phyloP scores from a whole-genome alignment of 2,888 invertebrate species.

The Aporophyla nigra region DNA sequence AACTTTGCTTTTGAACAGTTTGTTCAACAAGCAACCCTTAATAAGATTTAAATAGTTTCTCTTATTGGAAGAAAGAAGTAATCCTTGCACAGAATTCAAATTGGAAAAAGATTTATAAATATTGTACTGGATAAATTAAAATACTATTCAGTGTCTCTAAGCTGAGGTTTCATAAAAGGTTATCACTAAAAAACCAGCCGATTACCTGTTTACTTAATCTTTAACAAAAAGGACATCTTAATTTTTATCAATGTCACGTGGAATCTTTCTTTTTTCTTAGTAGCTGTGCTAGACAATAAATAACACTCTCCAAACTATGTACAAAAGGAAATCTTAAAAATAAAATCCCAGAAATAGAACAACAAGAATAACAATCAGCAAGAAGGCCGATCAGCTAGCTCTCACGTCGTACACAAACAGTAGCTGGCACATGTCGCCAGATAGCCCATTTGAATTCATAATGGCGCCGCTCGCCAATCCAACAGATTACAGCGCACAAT shows the following conservation, averaged over 20 bases:
- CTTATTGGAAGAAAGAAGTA: constrained; percentile 8
- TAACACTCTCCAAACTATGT: background rate
- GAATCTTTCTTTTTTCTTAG: background rate
- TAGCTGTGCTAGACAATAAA: too few species aligned
- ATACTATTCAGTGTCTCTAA: background rate
- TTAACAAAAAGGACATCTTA: background rate
- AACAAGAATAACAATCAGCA: constrained; percentile 22
- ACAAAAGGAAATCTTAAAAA: background rate
- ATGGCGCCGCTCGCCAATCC: constrained; percentile 56
- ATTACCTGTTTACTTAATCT: too few species aligned
- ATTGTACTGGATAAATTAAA: background rate
- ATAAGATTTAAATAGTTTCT: constrained; percentile 11
- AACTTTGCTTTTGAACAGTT: constrained; percentile 19
- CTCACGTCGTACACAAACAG: constrained; percentile 32
- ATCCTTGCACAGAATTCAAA: constrained; percentile 24
- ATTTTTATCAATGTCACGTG: background rate
- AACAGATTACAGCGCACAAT: constrained; percentile 60
- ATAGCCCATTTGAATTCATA: constrained; percentile 69
- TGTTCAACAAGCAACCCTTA: constrained; percentile 23
- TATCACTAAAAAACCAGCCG: too few species aligned
- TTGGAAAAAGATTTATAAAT: background rate
- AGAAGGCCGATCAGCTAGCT: constrained; percentile 12
- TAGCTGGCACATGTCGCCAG: constrained; percentile 61
- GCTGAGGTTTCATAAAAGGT: background rate
- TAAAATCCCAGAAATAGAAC: background rate